phyloP scores from a whole-genome alignment of 2,113 vertebrate genomes.

The Mesitornis unicolor region DNA sequence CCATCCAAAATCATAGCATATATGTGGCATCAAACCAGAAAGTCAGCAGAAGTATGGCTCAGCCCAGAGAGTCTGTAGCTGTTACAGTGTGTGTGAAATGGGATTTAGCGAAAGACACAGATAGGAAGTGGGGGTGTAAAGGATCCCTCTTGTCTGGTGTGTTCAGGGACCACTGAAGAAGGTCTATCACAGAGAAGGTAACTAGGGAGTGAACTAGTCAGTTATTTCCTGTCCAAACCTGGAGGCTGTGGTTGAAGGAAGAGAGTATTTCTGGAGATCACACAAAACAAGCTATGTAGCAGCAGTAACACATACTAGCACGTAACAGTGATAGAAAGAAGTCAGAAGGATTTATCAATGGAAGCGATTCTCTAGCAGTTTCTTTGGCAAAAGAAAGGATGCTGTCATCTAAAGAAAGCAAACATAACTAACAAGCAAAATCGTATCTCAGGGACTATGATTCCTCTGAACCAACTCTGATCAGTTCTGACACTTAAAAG shows the following conservation, averaged over 20 bases:
- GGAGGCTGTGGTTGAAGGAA: not conserved
- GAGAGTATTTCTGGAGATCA: not conserved
- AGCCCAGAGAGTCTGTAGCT: not conserved
- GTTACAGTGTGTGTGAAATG: not conserved
- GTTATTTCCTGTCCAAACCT: not conserved
- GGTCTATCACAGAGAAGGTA: not conserved
- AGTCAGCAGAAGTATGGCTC: not conserved
- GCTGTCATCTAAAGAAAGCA: not conserved
- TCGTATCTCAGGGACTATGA: not conserved
- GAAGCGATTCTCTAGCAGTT: not conserved
- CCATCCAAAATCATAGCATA: not conserved
- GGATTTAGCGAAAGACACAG: not conserved
- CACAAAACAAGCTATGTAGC: not conserved
- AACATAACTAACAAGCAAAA: not conserved
- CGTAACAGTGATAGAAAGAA: not conserved
- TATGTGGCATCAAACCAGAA: not conserved
- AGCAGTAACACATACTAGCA: not conserved
- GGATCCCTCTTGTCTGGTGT: not conserved
- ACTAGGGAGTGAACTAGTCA: not conserved
- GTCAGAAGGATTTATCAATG: not conserved
- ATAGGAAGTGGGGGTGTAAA: not conserved
- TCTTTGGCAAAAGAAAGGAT: not conserved
- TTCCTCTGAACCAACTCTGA: not conserved
- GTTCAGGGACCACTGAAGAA: not conserved
- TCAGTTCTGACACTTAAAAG: not conserved